phyloP scores from a whole-genome alignment of 23 tunicate genomes.

The Ciona savignyi region DNA sequence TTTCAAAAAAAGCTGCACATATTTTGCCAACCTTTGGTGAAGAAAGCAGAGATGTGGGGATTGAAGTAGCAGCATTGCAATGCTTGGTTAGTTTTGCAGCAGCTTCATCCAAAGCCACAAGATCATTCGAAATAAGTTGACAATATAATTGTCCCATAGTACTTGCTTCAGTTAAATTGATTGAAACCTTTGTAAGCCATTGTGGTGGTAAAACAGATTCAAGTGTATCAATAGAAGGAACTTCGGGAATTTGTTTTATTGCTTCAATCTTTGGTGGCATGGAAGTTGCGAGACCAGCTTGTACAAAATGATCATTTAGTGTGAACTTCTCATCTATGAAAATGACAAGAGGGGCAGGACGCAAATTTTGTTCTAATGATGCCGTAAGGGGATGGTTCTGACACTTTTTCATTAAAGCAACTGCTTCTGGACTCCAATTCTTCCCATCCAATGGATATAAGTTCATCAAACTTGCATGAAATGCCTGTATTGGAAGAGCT shows the following conservation, averaged over 20 bases:
- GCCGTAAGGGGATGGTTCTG: not conserved
- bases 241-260: not conserved
- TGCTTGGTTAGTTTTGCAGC: conserved; percentile 7
- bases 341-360: not conserved
- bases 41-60: not conserved
- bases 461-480: conserved; percentile 5
- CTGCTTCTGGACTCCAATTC: conserved; percentile 11
- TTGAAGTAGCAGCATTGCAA: not conserved
- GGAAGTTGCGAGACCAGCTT: not conserved
- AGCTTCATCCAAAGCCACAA: not conserved
- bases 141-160: conserved; percentile 14
- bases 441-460: conserved; percentile 13
- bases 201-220: not conserved
- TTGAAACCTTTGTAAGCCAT: not conserved
- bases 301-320: not conserved
- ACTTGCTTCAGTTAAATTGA: not conserved
- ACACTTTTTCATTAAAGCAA: conserved; percentile 2
- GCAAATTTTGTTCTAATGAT: not conserved
- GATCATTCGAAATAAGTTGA: conserved; percentile 13
- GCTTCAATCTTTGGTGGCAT: not conserved
- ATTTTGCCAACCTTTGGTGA: not conserved
- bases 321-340: not conserved
- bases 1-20: conserved; percentile 41
- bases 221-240: not conserved
- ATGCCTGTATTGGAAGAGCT: conserved; percentile 15